phyloP scores from a whole-genome alignment of 2,888 invertebrate genomes.

The Apotomis capreana region DNA sequence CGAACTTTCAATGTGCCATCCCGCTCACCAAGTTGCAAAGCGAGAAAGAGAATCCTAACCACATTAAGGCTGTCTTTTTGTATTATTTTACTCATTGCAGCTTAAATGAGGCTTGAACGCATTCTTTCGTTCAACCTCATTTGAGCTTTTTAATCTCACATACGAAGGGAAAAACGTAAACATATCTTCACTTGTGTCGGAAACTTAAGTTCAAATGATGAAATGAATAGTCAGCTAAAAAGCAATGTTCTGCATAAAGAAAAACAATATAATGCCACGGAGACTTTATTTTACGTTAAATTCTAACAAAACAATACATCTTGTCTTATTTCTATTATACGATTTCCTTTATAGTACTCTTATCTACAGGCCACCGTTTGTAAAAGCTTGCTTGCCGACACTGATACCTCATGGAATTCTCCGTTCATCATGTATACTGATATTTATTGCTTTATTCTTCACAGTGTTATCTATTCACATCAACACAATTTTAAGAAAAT shows the following conservation, averaged over 20 bases:
- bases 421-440: background rate
- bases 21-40: no score
- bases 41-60: no score
- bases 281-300: slow-evolving; percentile 36
- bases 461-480: background rate
- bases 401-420: background rate
- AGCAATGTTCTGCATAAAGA: background rate
- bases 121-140: no score
- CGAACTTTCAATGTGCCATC: no score
- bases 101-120: no score
- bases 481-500: slow-evolving; percentile 11
- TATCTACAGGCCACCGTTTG: slow-evolving; percentile 28
- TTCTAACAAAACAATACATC: slow-evolving; percentile 42
- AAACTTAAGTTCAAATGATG: no score
- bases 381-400: slow-evolving; percentile 2
- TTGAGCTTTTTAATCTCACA: no score
- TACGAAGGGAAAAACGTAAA: no score
- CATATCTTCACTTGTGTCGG: no score
- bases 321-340: slow-evolving; percentile 29
- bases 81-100: no score
- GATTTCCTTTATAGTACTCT: slow-evolving; percentile 24
- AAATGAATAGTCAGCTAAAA: background rate
- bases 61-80: no score
- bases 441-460: slow-evolving; percentile 11
- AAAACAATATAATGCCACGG: background rate